phyloP scores from a whole-genome alignment of 2,797 vertebrate species.

The Novumbra hubbsi region DNA sequence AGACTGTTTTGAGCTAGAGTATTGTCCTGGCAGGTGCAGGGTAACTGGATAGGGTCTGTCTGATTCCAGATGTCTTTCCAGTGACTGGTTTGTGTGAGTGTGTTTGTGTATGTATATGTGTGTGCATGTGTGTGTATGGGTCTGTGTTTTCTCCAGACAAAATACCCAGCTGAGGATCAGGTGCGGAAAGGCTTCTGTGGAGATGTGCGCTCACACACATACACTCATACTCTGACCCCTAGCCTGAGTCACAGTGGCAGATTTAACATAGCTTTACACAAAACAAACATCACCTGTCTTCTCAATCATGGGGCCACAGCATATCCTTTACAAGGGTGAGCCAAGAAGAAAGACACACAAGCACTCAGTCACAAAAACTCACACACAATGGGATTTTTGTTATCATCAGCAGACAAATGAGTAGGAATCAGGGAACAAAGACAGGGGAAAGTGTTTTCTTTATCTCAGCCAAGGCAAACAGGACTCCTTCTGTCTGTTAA shows the following conservation, averaged over 20 bases:
- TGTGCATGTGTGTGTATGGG: not conserved
- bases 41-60: not conserved
- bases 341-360: constrained; percentile 32
- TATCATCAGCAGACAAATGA: constrained; percentile 69
- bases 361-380: constrained; percentile 16
- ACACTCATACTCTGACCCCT: constrained; percentile 4
- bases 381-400: constrained; percentile 54
- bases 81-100: not conserved
- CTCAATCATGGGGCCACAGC: constrained; percentile 1
- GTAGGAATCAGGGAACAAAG: constrained; percentile 66
- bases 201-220: constrained; percentile 1
- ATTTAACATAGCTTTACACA: not conserved
- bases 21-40: constrained; percentile 6
- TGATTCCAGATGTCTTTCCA: constrained; percentile 9
- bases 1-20: not conserved
- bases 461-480: constrained; percentile 32
- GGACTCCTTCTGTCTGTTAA: not conserved
- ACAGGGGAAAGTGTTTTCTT: constrained; percentile 64
- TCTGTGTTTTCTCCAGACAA: not conserved
- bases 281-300: constrained; percentile 15
- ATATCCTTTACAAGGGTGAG: not conserved
- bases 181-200: constrained; percentile 5
- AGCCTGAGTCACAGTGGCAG: not conserved
- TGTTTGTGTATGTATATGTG: not conserved
- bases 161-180: constrained; percentile 30